phyloP scores from a whole-genome alignment of 2,113 vertebrate genomes.

The Chionodraco myersi region DNA sequence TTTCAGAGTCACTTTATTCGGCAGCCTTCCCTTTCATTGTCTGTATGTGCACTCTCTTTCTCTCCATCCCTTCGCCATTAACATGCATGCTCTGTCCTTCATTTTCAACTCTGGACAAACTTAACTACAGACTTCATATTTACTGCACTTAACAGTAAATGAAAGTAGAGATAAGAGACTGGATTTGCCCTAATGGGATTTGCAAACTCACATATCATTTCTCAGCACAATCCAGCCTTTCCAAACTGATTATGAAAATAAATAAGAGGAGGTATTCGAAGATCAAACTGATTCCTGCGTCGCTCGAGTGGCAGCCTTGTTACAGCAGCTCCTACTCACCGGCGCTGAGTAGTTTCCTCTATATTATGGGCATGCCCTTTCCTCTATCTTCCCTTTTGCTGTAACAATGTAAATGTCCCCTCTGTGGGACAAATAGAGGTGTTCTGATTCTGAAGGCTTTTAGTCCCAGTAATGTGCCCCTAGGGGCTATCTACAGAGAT shows the following conservation, averaged over 20 bases:
- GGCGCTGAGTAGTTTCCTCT: no score
- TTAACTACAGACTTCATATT: slow-evolving; percentile 39
- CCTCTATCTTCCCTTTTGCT: no score
- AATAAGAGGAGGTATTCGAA: not conserved
- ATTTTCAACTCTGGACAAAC: slow-evolving; percentile 39
- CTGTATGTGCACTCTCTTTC: slow-evolving; percentile 22
- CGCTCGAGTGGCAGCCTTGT: no score
- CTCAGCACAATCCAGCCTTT: slow-evolving; percentile 22
- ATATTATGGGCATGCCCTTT: no score
- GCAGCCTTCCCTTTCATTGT: slow-evolving; percentile 51
- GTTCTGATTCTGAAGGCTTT: not conserved
- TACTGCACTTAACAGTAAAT: slow-evolving; percentile 47
- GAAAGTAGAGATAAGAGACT: slow-evolving; percentile 48
- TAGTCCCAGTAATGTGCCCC: slow-evolving; percentile 1
- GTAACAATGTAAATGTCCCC: no score
- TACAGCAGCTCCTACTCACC: no score
- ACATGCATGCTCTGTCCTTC: not conserved
- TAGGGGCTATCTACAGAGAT: not conserved
- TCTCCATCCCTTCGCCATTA: slow-evolving; percentile 25
- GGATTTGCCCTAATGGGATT: slow-evolving; percentile 60
- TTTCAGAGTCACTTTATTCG: slow-evolving; percentile 66
- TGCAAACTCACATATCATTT: slow-evolving; percentile 61
- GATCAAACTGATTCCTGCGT: slow-evolving; percentile 37
- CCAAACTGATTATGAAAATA: slow-evolving; percentile 13
- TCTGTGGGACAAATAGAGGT: no score